Percentiles rank a stretch among this genome's conserved stretches.
Evolutionary conservation across 2,888 invertebrate species (phyloP).

Genomic region (Plemyria rubiginata): DNA sequence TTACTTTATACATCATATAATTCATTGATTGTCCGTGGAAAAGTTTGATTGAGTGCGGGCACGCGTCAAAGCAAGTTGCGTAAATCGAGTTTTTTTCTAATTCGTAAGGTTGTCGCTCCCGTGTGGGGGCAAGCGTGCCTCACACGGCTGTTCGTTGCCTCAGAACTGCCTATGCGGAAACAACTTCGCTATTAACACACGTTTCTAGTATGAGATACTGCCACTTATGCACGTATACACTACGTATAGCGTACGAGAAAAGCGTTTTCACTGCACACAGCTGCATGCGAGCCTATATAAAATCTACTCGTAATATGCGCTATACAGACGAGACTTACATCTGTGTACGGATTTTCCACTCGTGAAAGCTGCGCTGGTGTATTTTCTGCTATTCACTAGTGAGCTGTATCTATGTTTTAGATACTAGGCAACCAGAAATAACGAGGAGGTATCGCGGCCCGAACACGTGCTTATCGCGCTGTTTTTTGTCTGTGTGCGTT

Average conservation of each 20-base stretch:
- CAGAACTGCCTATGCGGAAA: slow-evolving; percentile 82
- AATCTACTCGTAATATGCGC: slow-evolving; percentile 49
- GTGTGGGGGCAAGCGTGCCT: slow-evolving; percentile 72
- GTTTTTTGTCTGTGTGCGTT: slow-evolving; percentile 58
- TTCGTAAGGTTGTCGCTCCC: slow-evolving; percentile 83
- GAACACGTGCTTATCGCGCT: slow-evolving; percentile 51
- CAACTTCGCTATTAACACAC: slow-evolving; percentile 82
- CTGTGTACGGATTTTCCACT: slow-evolving; percentile 70
- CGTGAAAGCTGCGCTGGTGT: slow-evolving; percentile 65
- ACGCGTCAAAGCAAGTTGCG: slow-evolving; percentile 57
- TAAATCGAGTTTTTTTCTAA: slow-evolving; percentile 77
- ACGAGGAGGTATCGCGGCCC: slow-evolving; percentile 48
- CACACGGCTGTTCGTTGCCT: slow-evolving; percentile 74
- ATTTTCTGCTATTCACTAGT: slow-evolving; percentile 70
- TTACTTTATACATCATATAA: not conserved
- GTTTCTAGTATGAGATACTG: slow-evolving; percentile 82
- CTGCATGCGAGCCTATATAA: slow-evolving; percentile 27
- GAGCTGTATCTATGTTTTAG: slow-evolving; percentile 73
- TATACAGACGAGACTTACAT: slow-evolving; percentile 61
- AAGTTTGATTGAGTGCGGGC: slow-evolving; percentile 48
- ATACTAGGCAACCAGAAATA: slow-evolving; percentile 67
- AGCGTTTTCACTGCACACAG: slow-evolving; percentile 72
- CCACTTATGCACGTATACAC: slow-evolving; percentile 71
- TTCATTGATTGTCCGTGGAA: slow-evolving; percentile 15
- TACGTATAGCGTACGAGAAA: slow-evolving; percentile 62